Evolutionary conservation across 2,888 invertebrate genomes (phyloP), one percentile per base, ranked within the genome.

Genomic region (Calephelis perditalis): DNA sequence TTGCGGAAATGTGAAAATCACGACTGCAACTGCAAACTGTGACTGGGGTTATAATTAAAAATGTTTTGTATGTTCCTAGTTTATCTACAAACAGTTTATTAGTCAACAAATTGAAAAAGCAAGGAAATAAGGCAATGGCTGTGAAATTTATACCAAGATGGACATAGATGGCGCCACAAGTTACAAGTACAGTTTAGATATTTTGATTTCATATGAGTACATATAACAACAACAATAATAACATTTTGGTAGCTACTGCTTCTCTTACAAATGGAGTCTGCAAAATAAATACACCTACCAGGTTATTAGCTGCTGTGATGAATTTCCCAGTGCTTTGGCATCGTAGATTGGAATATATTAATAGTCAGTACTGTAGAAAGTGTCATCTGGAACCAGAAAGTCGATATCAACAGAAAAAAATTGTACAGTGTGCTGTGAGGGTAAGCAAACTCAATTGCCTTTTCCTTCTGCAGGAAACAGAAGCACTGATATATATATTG

Each of bases 391-490:
- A 56, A 10, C 7, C 10, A 44, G 12, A 62, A 37, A 46, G 59
- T 43, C 35, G 12, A 57, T 54, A 61, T 49, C 26, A 35, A 44
- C 26, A 60, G n/a, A 60, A 45, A 56, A 46, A n/a, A 62, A 55
- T 37, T 70, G 69, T 61, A 46, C 57, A 9, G 59, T 60, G 10
- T 70, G 68, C 57, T 68, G 67, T 26, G 67, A 70, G 12, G 69
- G 69, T 0, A 69, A 68, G 46, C 69, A 69, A 37, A 56, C 56
- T 69, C 46, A n/a, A n/a, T n/a, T n/a, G n/a, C 65, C 69, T 44
- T 70, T 68, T 47, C 36, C 56, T 10, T 45, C 58, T 11, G 40
- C 15, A 36, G 61, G 60, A 9, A 62, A 40, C 12, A 68, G 68
- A 35, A 26, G 3, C 3, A 26, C 3, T 26, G 3, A 3, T 26